Evolutionary conservation across 2,797 vertebrate species (phyloP).

Genomic region (Hyperoplus lanceolatus): DNA sequence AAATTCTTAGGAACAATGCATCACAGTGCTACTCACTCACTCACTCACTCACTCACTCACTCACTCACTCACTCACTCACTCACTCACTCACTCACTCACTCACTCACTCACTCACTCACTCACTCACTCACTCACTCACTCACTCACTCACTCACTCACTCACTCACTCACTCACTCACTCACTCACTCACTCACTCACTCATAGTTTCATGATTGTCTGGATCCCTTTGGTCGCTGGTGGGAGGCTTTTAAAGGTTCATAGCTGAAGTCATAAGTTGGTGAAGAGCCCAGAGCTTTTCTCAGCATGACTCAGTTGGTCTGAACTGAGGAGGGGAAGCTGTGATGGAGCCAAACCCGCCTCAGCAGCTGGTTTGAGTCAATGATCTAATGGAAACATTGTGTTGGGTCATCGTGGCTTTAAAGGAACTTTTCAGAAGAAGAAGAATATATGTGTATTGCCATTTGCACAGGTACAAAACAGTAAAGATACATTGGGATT

Average conservation of each 20-base stretch:
- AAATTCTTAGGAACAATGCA: background rate
- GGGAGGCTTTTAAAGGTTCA: slow-evolving; percentile 2
- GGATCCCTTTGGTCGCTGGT: slow-evolving; percentile 4
- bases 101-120: slow-evolving; percentile 13
- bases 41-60: too few species aligned
- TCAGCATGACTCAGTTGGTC: slow-evolving; percentile 53
- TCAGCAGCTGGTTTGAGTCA: slow-evolving; percentile 48
- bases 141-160: slow-evolving; percentile 19
- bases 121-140: slow-evolving; percentile 19
- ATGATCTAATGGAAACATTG: slow-evolving; percentile 56
- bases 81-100: background rate
- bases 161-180: slow-evolving; percentile 22
- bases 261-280: slow-evolving; percentile 57
- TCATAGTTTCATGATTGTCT: slow-evolving; percentile 24
- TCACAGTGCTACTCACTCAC: background rate
- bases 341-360: slow-evolving; percentile 6
- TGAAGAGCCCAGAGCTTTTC: slow-evolving; percentile 51
- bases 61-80: too few species aligned
- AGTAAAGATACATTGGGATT: too few species aligned
- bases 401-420: slow-evolving; percentile 42
- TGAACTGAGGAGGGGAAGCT: slow-evolving; percentile 7
- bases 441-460: too few species aligned
- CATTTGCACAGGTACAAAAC: too few species aligned
- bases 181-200: slow-evolving; percentile 11
- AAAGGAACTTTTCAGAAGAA: background rate